Base-by-base conservation (phyloP, 2,113 vertebrate genomes). In the Polyodon spathula region DNA sequence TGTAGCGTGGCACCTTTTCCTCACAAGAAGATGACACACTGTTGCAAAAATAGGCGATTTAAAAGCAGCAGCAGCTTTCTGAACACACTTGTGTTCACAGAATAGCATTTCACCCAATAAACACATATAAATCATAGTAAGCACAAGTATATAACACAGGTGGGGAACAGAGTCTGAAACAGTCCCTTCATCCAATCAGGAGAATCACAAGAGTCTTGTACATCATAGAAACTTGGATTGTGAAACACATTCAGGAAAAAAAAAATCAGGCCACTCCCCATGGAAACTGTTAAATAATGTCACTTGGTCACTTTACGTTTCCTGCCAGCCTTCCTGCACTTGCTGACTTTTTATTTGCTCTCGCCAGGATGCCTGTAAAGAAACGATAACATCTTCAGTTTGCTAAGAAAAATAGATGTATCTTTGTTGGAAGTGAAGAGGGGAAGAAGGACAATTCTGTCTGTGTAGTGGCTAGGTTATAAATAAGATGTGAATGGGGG, bases 291-390 rank as follows among this genome's bases (percentile, higher is more conserved):
- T 50, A 17, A 4, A 6, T 9, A 55, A 55, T 37, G 17, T 55
- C 17, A 37, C 8, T 9, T n/a, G 53, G 53, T 55, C 53, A 55
- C 17, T 27, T 55, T 8, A 9, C 17, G 27, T 10, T 17, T 55
- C 16, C n/a, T 55, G 53, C 37, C 53, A 55, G 53, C 37, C 53
- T 17, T 37, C 7, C 16, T 37, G 16, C 16, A 61, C 63, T 63
- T 6, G 61, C 51, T 76, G 64, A 73, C 72, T 64, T 73, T 69
- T 70, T 67, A 66, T 71, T 68, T 56, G 56, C 27, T 0, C 0
- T 56, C 56, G 41, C 39, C 55, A 73, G 57, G 56, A 64, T 68
- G 62, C 62, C 56, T 67, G 63, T 56, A 64, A 1, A 40, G 46
- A 56, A 60, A 65, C 2, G 53, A 55, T 55, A 55, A 55, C 53